These are phyloP conservation scores for Zosterops hypoxanthus DNA, from an alignment of 2,113 vertebrate genomes.

Conservation along the genomic window DNA sequence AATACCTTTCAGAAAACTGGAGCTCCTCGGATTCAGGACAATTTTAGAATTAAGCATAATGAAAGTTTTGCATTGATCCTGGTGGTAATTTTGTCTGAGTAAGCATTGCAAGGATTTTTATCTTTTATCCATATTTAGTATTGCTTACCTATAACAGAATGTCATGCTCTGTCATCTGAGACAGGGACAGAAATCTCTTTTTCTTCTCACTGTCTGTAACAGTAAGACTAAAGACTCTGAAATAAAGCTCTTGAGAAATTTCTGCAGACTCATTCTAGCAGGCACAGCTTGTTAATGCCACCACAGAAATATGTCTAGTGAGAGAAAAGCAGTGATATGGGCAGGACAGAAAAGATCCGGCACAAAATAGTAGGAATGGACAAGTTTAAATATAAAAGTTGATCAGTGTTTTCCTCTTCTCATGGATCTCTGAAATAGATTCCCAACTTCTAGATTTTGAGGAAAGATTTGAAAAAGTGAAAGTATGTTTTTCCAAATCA, in stretches of 20 bases:
- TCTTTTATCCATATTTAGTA: background rate
- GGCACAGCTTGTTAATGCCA: slow-evolving; percentile 10
- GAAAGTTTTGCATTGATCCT: background rate
- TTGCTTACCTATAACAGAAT: background rate
- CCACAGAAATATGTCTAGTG: background rate
- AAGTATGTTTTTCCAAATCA: background rate
- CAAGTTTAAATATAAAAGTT: background rate
- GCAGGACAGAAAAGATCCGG: background rate
- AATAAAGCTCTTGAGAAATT: slow-evolving; percentile 10
- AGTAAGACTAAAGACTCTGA: background rate
- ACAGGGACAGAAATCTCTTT: background rate
- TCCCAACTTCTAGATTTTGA: background rate
- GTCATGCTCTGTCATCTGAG: background rate
- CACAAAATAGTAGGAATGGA: background rate
- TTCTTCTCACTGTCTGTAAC: background rate
- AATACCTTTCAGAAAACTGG: background rate
- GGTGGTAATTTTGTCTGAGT: background rate
- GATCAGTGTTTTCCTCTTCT: background rate
- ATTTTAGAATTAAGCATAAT: background rate
- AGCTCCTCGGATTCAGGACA: background rate
- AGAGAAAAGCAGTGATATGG: background rate
- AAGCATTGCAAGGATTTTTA: background rate
- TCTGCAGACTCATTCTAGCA: slow-evolving; percentile 41
- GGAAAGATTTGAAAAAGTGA: background rate
- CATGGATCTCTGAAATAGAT: background rate